Evolutionary conservation across 2,888 invertebrate species (phyloP).

Genomic region (Aleiodes testaceus): DNA sequence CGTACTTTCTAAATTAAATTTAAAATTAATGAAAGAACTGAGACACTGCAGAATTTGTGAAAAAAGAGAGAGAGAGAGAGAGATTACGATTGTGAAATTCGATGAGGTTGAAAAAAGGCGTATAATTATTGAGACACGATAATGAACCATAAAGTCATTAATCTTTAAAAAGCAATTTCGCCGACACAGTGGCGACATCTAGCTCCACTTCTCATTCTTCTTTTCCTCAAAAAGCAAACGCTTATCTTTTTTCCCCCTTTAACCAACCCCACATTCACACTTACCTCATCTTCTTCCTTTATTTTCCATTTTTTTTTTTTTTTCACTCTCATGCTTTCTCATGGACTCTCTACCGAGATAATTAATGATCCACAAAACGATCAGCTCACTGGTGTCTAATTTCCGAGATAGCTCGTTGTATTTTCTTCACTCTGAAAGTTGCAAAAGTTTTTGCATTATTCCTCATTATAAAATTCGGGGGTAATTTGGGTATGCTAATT

Average conservation of each 20-base stretch:
- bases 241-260: constrained; percentile 47
- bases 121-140: constrained; percentile 62
- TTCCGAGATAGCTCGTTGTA: constrained; percentile 61
- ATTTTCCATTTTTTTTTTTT: constrained; percentile 19
- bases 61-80: neutral
- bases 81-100: constrained; percentile 25
- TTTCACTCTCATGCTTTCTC: constrained; percentile 31
- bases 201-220: constrained; percentile 48
- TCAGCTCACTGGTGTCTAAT: constrained; percentile 67
- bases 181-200: constrained; percentile 68
- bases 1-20: constrained; percentile 28
- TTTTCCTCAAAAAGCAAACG: constrained; percentile 41
- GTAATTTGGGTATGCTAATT: constrained; percentile 3
- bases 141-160: constrained; percentile 65
- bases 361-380: constrained; percentile 69
- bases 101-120: constrained; percentile 8
- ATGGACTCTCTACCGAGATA: constrained; percentile 54
- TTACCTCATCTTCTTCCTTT: constrained; percentile 56
- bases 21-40: constrained; percentile 4
- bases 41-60: neutral
- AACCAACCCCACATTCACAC: constrained; percentile 49
- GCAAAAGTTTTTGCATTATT: neutral
- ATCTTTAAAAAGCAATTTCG: constrained; percentile 69
- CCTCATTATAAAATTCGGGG: neutral
- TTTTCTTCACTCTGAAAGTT: constrained; percentile 25